A percentile compares a stretch with the other conserved stretches of the same genome.
phyloP scores from a whole-genome alignment of 2,888 invertebrate species.

The Ormyrus pomaceus region DNA sequence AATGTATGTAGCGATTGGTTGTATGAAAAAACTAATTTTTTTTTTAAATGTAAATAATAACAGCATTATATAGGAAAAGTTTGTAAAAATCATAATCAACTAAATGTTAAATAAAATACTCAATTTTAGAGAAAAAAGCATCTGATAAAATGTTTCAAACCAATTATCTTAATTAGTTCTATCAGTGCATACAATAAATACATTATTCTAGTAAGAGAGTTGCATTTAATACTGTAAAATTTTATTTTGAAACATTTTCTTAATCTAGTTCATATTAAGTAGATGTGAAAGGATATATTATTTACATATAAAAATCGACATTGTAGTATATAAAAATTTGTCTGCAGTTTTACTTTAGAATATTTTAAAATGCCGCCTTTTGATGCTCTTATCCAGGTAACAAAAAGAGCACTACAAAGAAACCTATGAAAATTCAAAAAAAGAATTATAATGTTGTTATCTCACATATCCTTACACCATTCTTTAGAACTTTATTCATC shows the following conservation, averaged over 20 bases:
- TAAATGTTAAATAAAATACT: constrained; percentile 54
- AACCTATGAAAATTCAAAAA: too few relatives aligned
- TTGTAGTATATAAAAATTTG: not conserved
- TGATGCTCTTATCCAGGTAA: too few relatives aligned
- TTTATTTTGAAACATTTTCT: not conserved
- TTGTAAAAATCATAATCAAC: constrained; percentile 56
- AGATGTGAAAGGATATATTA: not conserved
- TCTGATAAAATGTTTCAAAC: constrained; percentile 30
- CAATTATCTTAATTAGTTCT: constrained; percentile 27
- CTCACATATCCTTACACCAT: too few relatives aligned
- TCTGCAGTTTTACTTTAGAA: too few relatives aligned
- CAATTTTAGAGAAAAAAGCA: constrained; percentile 28
- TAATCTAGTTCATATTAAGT: too few relatives aligned
- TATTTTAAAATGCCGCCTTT: too few relatives aligned
- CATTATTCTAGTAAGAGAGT: not conserved
- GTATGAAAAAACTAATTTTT: not conserved
- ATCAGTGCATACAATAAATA: not conserved
- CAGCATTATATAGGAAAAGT: constrained; percentile 23
- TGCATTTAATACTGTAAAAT: not conserved
- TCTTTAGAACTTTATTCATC: too few relatives aligned
- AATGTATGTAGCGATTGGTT: too few relatives aligned
- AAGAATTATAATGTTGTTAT: too few relatives aligned
- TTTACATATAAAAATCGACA: not conserved
- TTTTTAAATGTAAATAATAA: constrained; percentile 48
- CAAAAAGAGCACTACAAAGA: too few relatives aligned